Base-by-base conservation (phyloP, 2,888 invertebrate genomes). In the Eilema caniola region DNA sequence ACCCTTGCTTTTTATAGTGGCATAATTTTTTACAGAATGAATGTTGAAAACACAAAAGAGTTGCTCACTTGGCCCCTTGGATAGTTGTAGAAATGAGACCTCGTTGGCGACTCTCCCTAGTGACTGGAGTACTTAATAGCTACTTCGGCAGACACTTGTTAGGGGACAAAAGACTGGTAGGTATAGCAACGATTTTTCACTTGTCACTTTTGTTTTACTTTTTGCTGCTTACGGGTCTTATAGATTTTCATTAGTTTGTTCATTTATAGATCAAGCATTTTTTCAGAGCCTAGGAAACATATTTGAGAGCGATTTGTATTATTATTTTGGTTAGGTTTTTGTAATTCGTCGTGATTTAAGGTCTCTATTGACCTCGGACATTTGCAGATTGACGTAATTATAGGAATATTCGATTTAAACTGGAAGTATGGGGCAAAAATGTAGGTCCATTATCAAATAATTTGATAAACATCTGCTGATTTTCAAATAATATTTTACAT, bases 121-220 rank as follows among this genome's bases (percentile, higher is more conserved):
- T 67, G 77, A 62, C 71, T 86, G 76, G 71, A 90, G 89, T 79
- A 84, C 86, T 80, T 90, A 90, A 90, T 89, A 85, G 85, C 86
- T 83, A 85, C 87, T 86, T 78, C 72, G 73, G 80, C 80, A 83
- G 84, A 85, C 84, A 85, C 85, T 88, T 85, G 81, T 83, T 82
- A 80, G 68, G 47, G 79, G 78, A 84, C 81, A 85, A 85, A 85
- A 81, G 75, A 37, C 62, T 25, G 16, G 23, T 70, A 33, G 28
- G 28, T 33, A 75, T 79, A 72, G 74, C 65, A 75, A 76, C 71
- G 60, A 63, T 72, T 79, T 72, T 69, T 71, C 72, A 75, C 78
- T 79, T 72, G 69, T 76, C 71, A 63, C 71, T 75, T 76, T 69
- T 74, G 76, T 73, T 69, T 78, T 66, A 73, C 63, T 71, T 66